Conservation (phyloP, 1,140 invertebrate genomes). For the Scaptodrosophila lebanonensis region DNA sequence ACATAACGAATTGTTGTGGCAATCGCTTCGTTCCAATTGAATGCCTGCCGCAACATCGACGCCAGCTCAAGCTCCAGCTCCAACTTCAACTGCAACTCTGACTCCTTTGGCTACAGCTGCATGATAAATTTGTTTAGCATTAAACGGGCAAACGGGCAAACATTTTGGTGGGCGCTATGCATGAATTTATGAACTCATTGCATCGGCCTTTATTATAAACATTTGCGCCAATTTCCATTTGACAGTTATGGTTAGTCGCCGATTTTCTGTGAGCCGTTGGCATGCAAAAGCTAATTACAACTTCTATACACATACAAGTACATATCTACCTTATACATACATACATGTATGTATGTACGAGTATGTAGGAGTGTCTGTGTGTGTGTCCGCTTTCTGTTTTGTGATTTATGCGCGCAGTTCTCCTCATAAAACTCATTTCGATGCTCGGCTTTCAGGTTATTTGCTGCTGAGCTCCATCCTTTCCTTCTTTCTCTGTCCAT, state of each 20-base stretch:
- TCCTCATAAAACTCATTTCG: not conserved
- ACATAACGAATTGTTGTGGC: conserved; percentile 74
- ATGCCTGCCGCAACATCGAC: conserved; percentile 62
- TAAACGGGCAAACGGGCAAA: too few species aligned
- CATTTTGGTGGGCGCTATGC: too few species aligned
- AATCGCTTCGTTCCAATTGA: conserved; percentile 73
- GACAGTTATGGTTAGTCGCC: conserved; percentile 25
- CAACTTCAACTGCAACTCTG: conserved; percentile 26
- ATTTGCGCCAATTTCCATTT: not conserved
- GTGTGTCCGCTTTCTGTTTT: not conserved
- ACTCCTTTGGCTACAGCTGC: not conserved
- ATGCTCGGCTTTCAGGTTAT: not conserved
- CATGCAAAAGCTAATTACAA: conserved; percentile 2
- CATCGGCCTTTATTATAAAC: not conserved
- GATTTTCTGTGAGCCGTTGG: not conserved
- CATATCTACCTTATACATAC: too few species aligned
- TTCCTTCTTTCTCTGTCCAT: too few species aligned
- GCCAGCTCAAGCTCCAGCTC: conserved; percentile 40
- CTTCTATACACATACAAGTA: too few species aligned
- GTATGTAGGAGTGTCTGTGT: too few species aligned
- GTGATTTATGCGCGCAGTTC: not conserved
- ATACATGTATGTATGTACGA: too few species aligned
- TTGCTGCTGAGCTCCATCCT: not conserved
- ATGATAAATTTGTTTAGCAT: conserved; percentile 8
- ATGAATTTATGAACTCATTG: conserved; percentile 35